Evolutionary conservation across 2,888 invertebrate species (phyloP).

Genomic region (Odontomyia ornata): DNA sequence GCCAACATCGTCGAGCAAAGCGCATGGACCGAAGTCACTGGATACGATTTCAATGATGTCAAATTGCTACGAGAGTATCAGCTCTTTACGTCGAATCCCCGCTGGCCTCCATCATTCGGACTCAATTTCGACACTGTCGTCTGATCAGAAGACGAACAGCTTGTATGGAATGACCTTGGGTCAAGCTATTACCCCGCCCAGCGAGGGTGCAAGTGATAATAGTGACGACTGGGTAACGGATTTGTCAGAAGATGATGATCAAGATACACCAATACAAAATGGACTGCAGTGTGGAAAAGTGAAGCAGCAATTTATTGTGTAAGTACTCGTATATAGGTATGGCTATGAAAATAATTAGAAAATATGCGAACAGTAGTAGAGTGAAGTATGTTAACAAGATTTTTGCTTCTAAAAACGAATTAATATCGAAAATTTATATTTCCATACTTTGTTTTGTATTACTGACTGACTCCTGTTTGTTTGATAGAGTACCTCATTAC

Average conservation of each 20-base stretch:
- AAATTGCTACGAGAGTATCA: conserved; percentile 63
- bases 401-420: too few species aligned
- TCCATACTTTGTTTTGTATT: too few species aligned
- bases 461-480: too few species aligned
- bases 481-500: too few species aligned
- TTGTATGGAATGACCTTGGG: conserved; percentile 61
- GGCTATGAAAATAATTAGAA: neutral
- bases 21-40: conserved; percentile 47
- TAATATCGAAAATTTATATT: too few species aligned
- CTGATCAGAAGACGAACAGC: conserved; percentile 63
- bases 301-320: conserved; percentile 62
- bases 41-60: conserved; percentile 59
- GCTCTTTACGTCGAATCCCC: conserved; percentile 53
- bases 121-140: conserved; percentile 61
- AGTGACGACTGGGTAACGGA: conserved; percentile 64
- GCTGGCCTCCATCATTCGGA: conserved; percentile 57
- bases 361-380: neutral
- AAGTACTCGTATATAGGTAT: conserved; percentile 54
- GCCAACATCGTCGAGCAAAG: conserved; percentile 10
- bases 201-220: conserved; percentile 51
- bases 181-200: conserved; percentile 45
- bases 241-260: conserved; percentile 57
- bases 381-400: neutral
- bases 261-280: conserved; percentile 11
- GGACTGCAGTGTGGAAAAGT: conserved; percentile 31